Evolutionary conservation across 1,140 invertebrate species (phyloP).

Genomic region (Elymnias hypermnestra): DNA sequence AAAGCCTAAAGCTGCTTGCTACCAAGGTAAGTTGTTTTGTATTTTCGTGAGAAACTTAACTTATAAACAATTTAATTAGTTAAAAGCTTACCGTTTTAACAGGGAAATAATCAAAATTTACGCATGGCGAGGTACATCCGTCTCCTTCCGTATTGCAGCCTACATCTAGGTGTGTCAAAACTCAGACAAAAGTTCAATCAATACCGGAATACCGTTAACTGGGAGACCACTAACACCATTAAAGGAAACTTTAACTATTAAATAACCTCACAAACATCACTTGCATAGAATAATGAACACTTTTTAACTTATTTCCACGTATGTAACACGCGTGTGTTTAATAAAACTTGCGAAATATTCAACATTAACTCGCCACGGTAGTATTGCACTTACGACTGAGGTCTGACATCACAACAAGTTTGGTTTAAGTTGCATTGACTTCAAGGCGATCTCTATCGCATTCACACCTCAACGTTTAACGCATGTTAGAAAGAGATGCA

Average conservation of each 20-base stretch:
- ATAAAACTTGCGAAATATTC: slow-evolving; percentile 18
- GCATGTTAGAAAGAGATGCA: slow-evolving; percentile 17
- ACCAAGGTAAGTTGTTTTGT: too few relatives aligned
- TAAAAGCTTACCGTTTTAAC: slow-evolving; percentile 32
- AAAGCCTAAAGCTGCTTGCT: too few relatives aligned
- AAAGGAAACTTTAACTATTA: slow-evolving; percentile 14
- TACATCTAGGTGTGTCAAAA: slow-evolving; percentile 52
- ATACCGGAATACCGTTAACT: slow-evolving; percentile 55
- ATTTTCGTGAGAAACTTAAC: too few relatives aligned
- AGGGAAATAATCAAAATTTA: slow-evolving; percentile 32
- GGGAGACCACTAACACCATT: slow-evolving; percentile 35
- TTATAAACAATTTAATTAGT: too few relatives aligned
- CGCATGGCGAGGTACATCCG: slow-evolving; percentile 42
- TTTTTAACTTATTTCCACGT: slow-evolving; percentile 18
- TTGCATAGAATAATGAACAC: slow-evolving; percentile 6
- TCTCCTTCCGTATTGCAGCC: slow-evolving; percentile 43
- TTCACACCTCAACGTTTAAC: slow-evolving; percentile 27
- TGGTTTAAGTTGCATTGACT: slow-evolving; percentile 22
- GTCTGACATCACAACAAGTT: slow-evolving; percentile 32
- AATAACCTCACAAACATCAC: not conserved
- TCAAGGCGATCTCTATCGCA: slow-evolving; percentile 10
- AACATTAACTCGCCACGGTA: slow-evolving; percentile 22
- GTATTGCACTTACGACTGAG: slow-evolving; percentile 34
- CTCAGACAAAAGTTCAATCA: slow-evolving; percentile 55
- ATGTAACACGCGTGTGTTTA: slow-evolving; percentile 23